Conservation (phyloP, 2,797 vertebrate genomes). For the Mus minutoides region DNA sequence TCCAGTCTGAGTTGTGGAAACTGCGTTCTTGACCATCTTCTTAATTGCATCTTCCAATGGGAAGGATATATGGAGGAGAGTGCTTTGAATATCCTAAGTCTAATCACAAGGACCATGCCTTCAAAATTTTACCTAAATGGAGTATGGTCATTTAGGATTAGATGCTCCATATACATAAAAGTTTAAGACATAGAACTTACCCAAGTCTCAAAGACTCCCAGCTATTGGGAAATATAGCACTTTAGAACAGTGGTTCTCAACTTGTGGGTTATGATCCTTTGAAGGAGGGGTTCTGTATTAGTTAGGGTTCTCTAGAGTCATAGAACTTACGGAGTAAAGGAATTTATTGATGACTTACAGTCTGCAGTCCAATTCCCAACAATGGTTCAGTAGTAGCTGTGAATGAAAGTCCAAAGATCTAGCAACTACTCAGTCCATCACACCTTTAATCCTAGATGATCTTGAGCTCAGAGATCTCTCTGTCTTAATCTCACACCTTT, state of each 20-base stretch:
- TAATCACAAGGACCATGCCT: not conserved
- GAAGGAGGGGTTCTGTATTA: no score
- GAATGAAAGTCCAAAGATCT: no score
- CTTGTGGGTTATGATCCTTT: not conserved
- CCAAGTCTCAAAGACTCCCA: not conserved
- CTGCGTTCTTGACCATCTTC: not conserved
- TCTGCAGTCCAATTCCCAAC: no score
- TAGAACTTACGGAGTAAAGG: no score
- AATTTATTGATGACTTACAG: no score
- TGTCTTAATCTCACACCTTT: no score
- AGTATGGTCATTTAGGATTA: not conserved
- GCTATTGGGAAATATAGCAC: constrained; percentile 10
- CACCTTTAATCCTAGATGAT: no score
- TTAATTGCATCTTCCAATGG: not conserved
- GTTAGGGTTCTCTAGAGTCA: no score
- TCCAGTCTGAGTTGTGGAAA: not conserved
- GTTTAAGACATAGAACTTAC: not conserved
- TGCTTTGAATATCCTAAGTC: not conserved
- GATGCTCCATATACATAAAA: not conserved
- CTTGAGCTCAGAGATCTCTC: no score
- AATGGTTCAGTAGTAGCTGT: no score
- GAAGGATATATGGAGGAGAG: not conserved
- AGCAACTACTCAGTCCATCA: no score
- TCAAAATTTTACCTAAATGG: not conserved
- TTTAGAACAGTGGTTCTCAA: not conserved